Evolutionary conservation across 2,113 vertebrate genomes (phyloP), one percentile per base, ranked within the genome.

Genomic region (Tragelaphus buxtoni): DNA sequence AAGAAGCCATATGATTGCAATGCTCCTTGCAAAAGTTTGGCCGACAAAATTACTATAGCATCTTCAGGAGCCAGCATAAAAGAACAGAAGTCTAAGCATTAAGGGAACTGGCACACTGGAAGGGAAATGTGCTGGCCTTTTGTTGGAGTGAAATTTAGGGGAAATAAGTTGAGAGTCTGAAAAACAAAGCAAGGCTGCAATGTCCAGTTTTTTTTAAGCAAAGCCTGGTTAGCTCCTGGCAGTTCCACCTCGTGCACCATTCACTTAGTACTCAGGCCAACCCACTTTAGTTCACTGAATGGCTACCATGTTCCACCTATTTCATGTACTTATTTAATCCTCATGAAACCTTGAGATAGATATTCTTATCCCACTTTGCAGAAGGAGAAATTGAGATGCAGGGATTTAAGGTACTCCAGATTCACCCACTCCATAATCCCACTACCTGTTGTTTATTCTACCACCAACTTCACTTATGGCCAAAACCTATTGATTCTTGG

Each of bases 1-100:
- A 63, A 94, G 80, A 45, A 65, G 24, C 35, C 90, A n/a, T 51
- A 28, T 17, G 51, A 93, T 97, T 97, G 69, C 92, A 94, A 97
- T 96, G 92, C 91, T 98, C 77, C 95, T 98, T 96, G 76, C 83
- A 95, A 96, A 95, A 98, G 95, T 92, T 96, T 91, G 0, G 86
- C 88, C 76, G 51, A 96, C 92, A 97, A 97, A 96, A 97, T 96
- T 97, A 96, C 98, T 97, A 98, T 96, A 97, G 65, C 94, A 92
- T 97, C 91, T 96, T 88, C 97, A 0, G n/a, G 95, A 97, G 88
- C 92, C 92, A 90, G 96, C 77, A 97, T 90, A 96, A 95, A 87
- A 79, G 79, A 94, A 77, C n/a, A 42, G 14, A 56, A 63, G 9
- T 53, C 60, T 72, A 89, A 42, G n/a, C 42, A 60, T 80, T 18